A percentile compares a stretch with the other conserved stretches of the same genome.
phyloP scores from a whole-genome alignment of 30 jellyfish, hydroid and myxozoan species.

The Phacellophora camtschatica region DNA sequence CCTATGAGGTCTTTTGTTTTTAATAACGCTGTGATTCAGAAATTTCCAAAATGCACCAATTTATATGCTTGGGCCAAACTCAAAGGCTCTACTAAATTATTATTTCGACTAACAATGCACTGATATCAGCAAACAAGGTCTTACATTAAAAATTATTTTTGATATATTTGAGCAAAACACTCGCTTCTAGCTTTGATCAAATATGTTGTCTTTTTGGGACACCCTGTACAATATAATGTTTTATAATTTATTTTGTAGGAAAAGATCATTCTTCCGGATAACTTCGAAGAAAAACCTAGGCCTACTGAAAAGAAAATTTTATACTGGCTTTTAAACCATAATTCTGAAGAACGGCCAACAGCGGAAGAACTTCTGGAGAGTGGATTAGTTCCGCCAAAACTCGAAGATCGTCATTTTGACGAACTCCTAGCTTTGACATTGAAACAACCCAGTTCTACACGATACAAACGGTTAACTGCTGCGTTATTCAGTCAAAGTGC shows the following conservation, averaged over 20 bases:
- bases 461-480: constrained; percentile 81
- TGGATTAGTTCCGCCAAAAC: constrained; percentile 86
- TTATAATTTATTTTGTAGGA: constrained; percentile 54
- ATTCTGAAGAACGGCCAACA: constrained; percentile 86
- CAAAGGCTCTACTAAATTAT: too few relatives aligned
- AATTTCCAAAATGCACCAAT: too few relatives aligned
- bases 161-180: too few relatives aligned
- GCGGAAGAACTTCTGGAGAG: constrained; percentile 85
- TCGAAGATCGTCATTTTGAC: constrained; percentile 88
- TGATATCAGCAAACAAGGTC: too few relatives aligned
- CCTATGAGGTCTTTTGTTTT: too few relatives aligned
- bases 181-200: too few relatives aligned
- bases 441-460: constrained; percentile 76
- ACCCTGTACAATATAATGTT: too few relatives aligned
- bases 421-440: constrained; percentile 80
- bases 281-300: constrained; percentile 61
- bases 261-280: constrained; percentile 72
- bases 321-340: constrained; percentile 77
- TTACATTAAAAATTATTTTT: too few relatives aligned
- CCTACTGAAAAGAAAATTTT: constrained; percentile 48
- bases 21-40: too few relatives aligned
- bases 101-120: too few relatives aligned
- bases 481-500: constrained; percentile 73
- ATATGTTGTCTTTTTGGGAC: too few relatives aligned
- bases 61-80: too few relatives aligned